Conservation (phyloP, 1,140 invertebrate genomes). For the Pentalonia nigronervosa region DNA sequence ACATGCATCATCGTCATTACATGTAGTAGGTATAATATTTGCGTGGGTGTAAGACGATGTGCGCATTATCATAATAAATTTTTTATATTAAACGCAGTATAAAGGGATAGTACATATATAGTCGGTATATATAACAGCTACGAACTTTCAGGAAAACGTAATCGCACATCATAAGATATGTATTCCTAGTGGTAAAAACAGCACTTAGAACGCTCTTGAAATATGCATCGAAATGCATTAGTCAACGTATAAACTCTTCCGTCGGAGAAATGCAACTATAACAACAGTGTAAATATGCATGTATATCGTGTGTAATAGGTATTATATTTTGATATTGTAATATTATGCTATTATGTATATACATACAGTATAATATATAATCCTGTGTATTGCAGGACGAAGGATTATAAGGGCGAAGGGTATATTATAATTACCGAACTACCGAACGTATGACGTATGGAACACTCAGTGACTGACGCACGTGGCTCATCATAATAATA, state of each 20-base stretch:
- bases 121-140: neutral
- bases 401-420: neutral
- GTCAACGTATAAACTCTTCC: neutral
- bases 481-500: neutral
- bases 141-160: neutral
- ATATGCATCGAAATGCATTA: neutral
- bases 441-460: neutral
- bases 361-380: neutral
- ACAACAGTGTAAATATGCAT: neutral
- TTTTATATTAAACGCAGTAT: neutral
- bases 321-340: neutral
- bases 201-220: neutral
- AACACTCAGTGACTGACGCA: neutral
- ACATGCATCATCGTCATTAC: no score
- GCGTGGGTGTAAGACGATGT: no score
- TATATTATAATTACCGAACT: neutral
- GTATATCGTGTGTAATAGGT: neutral
- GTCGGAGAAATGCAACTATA: neutral
- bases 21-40: no score
- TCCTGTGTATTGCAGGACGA: neutral
- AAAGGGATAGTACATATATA: neutral
- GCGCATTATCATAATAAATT: neutral
- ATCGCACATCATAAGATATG: neutral
- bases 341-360: no score
- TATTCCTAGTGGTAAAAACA: neutral